Base-by-base conservation (phyloP, 2,113 vertebrate species). In the Tamias sibiricus region DNA sequence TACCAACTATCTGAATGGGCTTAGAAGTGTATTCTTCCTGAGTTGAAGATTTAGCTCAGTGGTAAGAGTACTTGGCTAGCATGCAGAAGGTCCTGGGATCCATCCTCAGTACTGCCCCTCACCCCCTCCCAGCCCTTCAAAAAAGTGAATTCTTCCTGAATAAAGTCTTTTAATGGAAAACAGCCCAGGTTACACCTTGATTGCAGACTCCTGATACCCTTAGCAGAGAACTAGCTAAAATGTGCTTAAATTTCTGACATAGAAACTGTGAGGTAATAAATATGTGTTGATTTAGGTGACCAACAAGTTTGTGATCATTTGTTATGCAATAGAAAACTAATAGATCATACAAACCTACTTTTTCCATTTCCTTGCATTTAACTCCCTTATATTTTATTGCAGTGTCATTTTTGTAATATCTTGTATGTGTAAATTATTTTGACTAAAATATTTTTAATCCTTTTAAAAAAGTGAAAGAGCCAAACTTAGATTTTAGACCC, bases 351-450 rank as follows among this genome's bases (percentile, higher is more conserved):
- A 68, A 44, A 57, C 52, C 24, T 76, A 68, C 72, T 57, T 94
- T 35, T 76, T 68, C 49, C 40, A 69, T 90, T 59, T 95, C 84
- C 47, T 86, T 86, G 91, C 47, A 59, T 90, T 81, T 90, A 57
- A 84, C 69, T 77, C 76, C 19, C 80, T 77, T 69, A 57, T 76
- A 77, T 86, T 86, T 77, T 42, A 66, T 84, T 83, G 32, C n/a
- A 82, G 4, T 83, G 30, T 83, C 37, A 32, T 52, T 94, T 94
- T 82, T 37, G 68, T 64, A 35, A 16, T 79, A 28, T 81, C 68
- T 81, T 54, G 28, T 81, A 5, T 52, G 10, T 81, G 68, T 8
- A 81, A 94, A 81, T 42, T 72, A 13, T 88, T 81, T 80, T 88
- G 76, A 49, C 76, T 81, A 74, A 94, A 62, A 54, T 85, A 81